Evolutionary conservation across 2,888 invertebrate genomes (phyloP), one percentile per base, ranked within the genome.

Genomic region (Clistopyga incitator): DNA sequence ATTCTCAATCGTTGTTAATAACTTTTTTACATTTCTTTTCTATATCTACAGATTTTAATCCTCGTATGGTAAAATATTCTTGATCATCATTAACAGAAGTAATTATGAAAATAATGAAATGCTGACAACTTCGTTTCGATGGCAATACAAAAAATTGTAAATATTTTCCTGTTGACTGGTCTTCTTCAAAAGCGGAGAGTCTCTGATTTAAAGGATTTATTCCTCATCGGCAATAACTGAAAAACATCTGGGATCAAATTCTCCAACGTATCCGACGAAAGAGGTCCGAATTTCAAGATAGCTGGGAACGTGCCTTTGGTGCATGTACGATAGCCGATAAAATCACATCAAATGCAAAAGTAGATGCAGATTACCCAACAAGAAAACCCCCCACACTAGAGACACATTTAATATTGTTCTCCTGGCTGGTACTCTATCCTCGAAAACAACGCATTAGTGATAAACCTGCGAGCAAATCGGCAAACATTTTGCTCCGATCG

Each of bases 371-470:
- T 75, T 70, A 61, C 18, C 70, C 64, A 45, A 54, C 42, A 82
- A 25, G 18, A 18, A 38, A 4, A 38, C 18, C 6, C 61, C 8
- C 8, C 8, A 64, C n/a, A 42, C 64, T n/a, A 38, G 3, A 64
- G 59, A 75, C 47, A 78, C 71, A 61, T 71, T 29, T 59, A 50
- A 77, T 80, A 80, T 77, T 79, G 72, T 80, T 77, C 45, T 72
- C 68, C 67, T 68, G 72, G 67, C 67, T 77, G 34, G 54, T 67
- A 71, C 20, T 61, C 45, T 59, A 56, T 72, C 72, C 67, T 79
- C 76, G 76, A 79, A 50, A 29, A 83, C 83, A 77, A 80, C 79
- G 79, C 79, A 79, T 80, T 83, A 79, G 76, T 80, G 67, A 77
- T 83, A 83, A 83, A 75, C 59, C 74, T 47, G 64, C 61, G 61